Evolutionary conservation across 2,797 vertebrate species (phyloP), one percentile per base, ranked within the genome.

Genomic region (Pangasius mekongensis): DNA sequence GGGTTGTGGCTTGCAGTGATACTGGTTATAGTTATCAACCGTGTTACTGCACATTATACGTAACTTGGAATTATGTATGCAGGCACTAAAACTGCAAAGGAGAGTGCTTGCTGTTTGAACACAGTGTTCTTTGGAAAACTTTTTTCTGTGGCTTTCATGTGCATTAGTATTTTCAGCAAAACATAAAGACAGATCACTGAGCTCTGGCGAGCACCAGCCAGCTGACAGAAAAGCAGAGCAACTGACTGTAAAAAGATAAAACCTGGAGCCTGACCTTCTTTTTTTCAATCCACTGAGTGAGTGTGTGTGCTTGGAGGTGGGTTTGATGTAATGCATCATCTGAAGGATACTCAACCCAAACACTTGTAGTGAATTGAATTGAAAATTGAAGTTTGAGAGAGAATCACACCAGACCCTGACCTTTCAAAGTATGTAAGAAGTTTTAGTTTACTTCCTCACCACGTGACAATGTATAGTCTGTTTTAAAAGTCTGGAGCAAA

Each of bases 161-260:
- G 64, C 10, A 33, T 83, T 30, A 49, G 27, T 67, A 22, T 54
- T 83, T 52, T 66, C 39, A 22, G 62, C 27, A 5, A 67, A 69
- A 33, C 47, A 36, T 54, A 54, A 58, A 78, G 67, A 14, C 60
- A 13, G 76, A 30, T 36, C 58, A 77, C 33, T 39, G 74, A 36
- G 66, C 2, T 62, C 36, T 47, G 80, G 39, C 30, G 60, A 24
- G 92, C 88, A 94, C 92, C 93, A 93, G 92, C 92, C 81, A 86
- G 87, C 88, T 80, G 91, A 89, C 88, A 91, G 82, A 90, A 89
- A 89, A 87, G 90, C 86, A 87, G 85, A 77, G 86, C 87, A 89
- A 92, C 88, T 92, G 91, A 94, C 92, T 93, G 87, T 89, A 93
- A 91, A 93, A 93, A 94, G 86, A 93, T 90, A 89, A 89, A 90